Evolutionary conservation across 1,140 invertebrate genomes (phyloP), one percentile per base, ranked within the genome.

Genomic region (Drosophila quadrilineata): DNA sequence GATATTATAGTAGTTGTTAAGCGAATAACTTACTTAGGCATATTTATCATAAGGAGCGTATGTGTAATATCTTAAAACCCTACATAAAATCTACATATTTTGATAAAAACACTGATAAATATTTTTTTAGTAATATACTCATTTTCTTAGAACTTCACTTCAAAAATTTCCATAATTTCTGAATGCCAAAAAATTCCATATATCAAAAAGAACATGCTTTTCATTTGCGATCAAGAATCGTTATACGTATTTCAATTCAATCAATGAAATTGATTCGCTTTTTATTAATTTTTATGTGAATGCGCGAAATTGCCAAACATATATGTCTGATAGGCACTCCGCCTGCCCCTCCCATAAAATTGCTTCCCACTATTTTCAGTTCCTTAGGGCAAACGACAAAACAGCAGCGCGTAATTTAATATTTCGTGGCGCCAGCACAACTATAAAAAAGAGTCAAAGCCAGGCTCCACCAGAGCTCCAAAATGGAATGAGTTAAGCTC

Each of bases 401-500:
- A 85, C 77, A 84, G 77, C 77, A 85, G 77, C 77, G 68, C 70
- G 87, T 88, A 88, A 88, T 88, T 88, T 88, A 88, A 88, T 88
- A 88, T 88, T 88, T 88, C 68, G 87, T 88, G 87, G 87, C 87
- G 87, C 87, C 87, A 88, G 80, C 69, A 79, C 66, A 69, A 79
- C 86, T 82, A 88, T 88, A 86, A 88, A 88, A 88, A 58, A 71
- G n/a, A 22, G 50, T 38, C 22, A 54, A 43, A 54, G 35, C 26
- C 49, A 26, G 56, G 12, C 29, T 33, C 54, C 60, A 76, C 54
- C 49, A 57, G 35, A 57, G 63, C 9, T 68, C 59, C 57, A 56
- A 88, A 88, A 88, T 88, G 75, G 88, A 88, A 88, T 88, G 80
- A 88, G 80, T 85, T 86, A 75, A 88, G 77, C 82, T 87, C 80